Evolutionary conservation across 2,888 invertebrate genomes (phyloP), one percentile per base, ranked within the genome.

Genomic region (Apotomis betuletana): DNA sequence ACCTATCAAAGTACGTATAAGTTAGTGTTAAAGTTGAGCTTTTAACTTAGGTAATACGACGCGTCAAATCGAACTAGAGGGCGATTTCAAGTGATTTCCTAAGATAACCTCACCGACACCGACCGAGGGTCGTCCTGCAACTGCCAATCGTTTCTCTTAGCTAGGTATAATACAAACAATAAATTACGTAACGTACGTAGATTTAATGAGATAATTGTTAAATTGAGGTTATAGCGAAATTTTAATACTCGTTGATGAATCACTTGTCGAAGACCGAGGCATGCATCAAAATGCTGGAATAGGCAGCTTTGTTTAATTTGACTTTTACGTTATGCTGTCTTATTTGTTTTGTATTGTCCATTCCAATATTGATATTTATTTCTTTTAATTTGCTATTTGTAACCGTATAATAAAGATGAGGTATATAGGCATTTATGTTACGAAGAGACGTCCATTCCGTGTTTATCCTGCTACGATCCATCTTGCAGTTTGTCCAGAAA

Each of bases 161-260:
- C 76, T 84, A n/a, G n/a, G n/a, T n/a, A 79, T 84, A 83, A 79
- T 82, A 82, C 82, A 77, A 75, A 81, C 83, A 82, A 83, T 81
- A 74, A 81, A 85, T 81, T 87, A 89, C 84, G 83, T 86, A 86
- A 87, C 81, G 81, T 89, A 88, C 81, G 88, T 92, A 91, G 90
- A 83, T 73, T 84, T 86, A 89, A 89, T 88, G 83, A 83, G 77
- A 81, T 86, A 36, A 89, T 91, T 91, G 90, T 92, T 92, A 87
- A 90, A 90, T 83, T 87, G 88, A 89, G 81, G 85, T 88, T 90
- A 88, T 91, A 92, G 90, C 87, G 80, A 90, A 91, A 91, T 91
- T 91, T 91, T 91, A 92, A 91, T 89, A 90, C 85, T 89, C 90
- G 90, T 92, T 91, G 82, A 87, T 83, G 83, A 85, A 88, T 87